phyloP scores from a whole-genome alignment of 2,113 vertebrate genomes.

The Turdus rufiventris region DNA sequence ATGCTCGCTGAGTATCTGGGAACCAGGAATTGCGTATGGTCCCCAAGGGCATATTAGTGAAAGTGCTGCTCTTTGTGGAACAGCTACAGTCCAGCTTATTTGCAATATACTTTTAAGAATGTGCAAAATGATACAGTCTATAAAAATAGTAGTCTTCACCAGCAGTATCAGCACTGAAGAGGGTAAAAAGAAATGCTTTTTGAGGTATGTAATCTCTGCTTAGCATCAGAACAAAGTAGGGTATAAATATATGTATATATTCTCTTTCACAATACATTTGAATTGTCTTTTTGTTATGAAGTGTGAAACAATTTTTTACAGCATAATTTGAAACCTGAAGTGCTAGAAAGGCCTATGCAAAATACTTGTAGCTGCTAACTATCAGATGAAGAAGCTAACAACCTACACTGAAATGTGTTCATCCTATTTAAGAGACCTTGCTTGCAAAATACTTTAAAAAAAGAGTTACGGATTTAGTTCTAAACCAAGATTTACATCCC shows the following conservation, averaged over 20 bases:
- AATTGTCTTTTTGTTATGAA: not conserved
- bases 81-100: not conserved
- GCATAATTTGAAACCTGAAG: not conserved
- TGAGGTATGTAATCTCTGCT: not conserved
- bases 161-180: not conserved
- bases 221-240: not conserved
- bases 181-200: not conserved
- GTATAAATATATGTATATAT: not conserved
- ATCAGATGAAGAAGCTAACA: not conserved
- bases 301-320: not conserved
- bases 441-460: not conserved
- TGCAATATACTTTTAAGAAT: conserved; percentile 16
- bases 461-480: not conserved
- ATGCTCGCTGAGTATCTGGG: not conserved
- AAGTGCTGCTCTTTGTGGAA: conserved; percentile 3
- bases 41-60: conserved; percentile 18
- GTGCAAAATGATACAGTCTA: conserved; percentile 36
- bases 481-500: not conserved
- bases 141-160: not conserved
- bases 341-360: not conserved
- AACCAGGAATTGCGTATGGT: not conserved
- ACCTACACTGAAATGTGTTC: not conserved
- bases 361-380: not conserved
- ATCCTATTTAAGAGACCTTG: not conserved
- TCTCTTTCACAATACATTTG: not conserved